Conservation (phyloP, 2,113 vertebrate genomes). For the Anseranas semipalmata region DNA sequence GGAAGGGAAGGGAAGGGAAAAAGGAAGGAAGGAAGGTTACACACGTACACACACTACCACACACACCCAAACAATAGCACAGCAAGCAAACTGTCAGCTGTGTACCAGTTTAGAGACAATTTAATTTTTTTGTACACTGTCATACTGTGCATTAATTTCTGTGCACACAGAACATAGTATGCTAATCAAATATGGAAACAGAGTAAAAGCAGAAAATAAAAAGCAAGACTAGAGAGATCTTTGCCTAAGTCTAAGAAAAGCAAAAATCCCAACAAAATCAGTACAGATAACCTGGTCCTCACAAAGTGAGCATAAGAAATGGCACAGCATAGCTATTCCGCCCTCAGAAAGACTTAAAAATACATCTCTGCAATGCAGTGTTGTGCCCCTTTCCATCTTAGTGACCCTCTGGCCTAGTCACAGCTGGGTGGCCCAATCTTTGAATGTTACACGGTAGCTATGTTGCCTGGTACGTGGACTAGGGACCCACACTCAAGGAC, state of each 20-base stretch:
- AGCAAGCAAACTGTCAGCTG: background rate
- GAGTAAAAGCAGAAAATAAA: background rate
- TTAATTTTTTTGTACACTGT: background rate
- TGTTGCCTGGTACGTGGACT: background rate
- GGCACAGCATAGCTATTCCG: background rate
- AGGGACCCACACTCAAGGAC: background rate
- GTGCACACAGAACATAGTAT: background rate
- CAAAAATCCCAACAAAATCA: background rate
- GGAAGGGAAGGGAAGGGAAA: background rate
- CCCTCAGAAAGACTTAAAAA: background rate
- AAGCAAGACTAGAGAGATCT: background rate
- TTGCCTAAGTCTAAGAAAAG: background rate
- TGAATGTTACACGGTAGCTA: background rate
- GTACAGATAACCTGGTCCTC: background rate
- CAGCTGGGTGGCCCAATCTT: background rate
- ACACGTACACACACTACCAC: background rate
- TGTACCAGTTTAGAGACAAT: background rate
- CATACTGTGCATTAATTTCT: background rate
- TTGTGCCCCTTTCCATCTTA: background rate
- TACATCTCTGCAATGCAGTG: background rate
- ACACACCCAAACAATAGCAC: background rate
- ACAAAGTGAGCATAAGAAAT: background rate
- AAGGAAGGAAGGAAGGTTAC: background rate
- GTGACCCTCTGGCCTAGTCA: background rate
- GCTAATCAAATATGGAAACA: background rate